A percentile compares a stretch with the other conserved stretches of the same genome.
Evolutionary conservation across 2,113 vertebrate species (phyloP).

Genomic region (Muscicapa adusta): DNA sequence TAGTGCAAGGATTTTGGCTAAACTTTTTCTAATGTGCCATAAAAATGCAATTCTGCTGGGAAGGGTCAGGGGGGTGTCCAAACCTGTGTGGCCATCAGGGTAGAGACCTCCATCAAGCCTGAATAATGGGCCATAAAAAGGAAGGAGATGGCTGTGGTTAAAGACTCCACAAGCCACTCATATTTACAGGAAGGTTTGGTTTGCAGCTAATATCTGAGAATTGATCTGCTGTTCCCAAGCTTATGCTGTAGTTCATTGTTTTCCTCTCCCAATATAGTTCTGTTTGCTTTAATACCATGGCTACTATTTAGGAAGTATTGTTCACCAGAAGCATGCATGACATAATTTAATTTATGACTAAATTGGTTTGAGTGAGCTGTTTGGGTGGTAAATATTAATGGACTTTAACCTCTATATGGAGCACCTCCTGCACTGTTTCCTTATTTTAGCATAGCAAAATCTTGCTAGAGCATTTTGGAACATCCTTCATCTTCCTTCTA

Average conservation of each 20-base stretch:
- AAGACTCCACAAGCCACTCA: background rate
- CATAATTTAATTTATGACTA: background rate
- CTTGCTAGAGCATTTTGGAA: background rate
- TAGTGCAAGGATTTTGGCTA: background rate
- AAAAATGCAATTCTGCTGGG: background rate
- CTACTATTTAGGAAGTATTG: conserved; percentile 5
- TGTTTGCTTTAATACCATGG: background rate
- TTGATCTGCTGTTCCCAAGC: background rate
- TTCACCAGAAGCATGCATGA: background rate
- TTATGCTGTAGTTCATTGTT: background rate
- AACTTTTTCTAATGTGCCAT: background rate
- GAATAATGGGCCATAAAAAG: background rate
- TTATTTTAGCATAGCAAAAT: background rate
- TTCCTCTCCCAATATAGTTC: background rate
- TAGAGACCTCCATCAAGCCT: background rate
- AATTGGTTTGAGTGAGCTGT: background rate
- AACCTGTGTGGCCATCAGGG: background rate
- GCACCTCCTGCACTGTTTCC: background rate
- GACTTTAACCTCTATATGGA: background rate
- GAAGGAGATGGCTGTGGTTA: background rate
- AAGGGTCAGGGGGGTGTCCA: background rate
- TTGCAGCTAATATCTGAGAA: background rate
- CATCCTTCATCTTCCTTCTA: background rate
- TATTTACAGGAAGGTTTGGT: background rate
- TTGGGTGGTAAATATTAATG: background rate